phyloP scores from a whole-genome alignment of 2,888 invertebrate genomes.

The Rhagonycha lutea region DNA sequence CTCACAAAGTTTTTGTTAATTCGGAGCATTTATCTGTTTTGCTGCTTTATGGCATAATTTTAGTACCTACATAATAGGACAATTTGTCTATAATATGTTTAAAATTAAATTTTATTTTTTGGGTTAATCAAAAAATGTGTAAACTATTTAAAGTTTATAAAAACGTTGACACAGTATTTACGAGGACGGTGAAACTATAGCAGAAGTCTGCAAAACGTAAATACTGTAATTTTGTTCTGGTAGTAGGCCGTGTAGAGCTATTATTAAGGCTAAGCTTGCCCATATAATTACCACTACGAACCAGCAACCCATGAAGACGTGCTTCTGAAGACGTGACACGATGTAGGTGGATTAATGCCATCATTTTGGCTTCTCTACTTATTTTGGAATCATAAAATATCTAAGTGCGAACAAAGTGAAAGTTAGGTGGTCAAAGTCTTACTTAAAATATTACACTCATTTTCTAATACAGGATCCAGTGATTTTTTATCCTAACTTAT shows the following conservation, averaged over 20 bases:
- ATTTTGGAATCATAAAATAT: slow-evolving; percentile 1
- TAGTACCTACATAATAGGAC: not conserved
- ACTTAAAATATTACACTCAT: not conserved
- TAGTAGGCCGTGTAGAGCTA: slow-evolving; percentile 36
- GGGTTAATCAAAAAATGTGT: slow-evolving; percentile 1
- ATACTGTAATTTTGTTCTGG: slow-evolving; percentile 32
- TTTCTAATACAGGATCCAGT: not conserved
- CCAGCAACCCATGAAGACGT: slow-evolving; percentile 47
- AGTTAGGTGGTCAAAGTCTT: not conserved
- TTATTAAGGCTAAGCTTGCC: slow-evolving; percentile 49
- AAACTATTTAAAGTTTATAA: slow-evolving; percentile 5
- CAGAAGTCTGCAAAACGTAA: slow-evolving; percentile 32
- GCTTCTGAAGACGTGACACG: slow-evolving; percentile 50
- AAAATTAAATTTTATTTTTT: not conserved
- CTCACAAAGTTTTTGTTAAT: not conserved
- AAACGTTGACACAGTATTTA: slow-evolving; percentile 27
- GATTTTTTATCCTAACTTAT: not conserved
- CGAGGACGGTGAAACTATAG: slow-evolving; percentile 21
- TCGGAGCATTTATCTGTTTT: slow-evolving; percentile 1
- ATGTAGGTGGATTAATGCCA: slow-evolving; percentile 28
- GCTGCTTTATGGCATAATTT: not conserved
- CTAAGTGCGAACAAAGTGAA: not conserved
- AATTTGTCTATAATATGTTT: not conserved
- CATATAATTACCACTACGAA: slow-evolving; percentile 46
- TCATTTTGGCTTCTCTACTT: slow-evolving; percentile 14